Conservation (phyloP, 1,140 invertebrate species). For the Aphis gossypii region DNA sequence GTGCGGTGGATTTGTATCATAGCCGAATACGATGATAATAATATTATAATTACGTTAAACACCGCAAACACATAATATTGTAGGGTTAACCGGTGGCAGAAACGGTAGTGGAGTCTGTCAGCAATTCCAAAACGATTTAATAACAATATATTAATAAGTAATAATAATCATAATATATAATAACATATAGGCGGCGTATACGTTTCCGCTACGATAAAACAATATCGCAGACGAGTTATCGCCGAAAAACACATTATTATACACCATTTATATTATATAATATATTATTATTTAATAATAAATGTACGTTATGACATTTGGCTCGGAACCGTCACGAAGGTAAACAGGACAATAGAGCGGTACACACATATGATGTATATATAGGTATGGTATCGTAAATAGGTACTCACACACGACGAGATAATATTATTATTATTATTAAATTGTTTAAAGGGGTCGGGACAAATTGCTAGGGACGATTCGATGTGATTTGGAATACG, state of each 20-base stretch:
- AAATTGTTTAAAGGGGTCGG: background rate
- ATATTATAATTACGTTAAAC: background rate
- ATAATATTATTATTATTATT: background rate
- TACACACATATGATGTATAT: background rate
- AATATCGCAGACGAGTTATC: background rate
- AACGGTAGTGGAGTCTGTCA: background rate
- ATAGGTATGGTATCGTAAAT: background rate
- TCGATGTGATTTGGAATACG: background rate
- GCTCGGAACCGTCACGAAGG: background rate
- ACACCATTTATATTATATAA: background rate
- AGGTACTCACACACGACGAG: background rate
- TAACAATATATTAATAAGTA: constrained; percentile 14
- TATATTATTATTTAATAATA: constrained; percentile 11
- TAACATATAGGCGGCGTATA: background rate
- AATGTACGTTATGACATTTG: background rate
- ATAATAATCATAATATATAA: background rate
- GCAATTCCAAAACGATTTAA: background rate
- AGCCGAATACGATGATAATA: background rate
- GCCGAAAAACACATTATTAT: background rate
- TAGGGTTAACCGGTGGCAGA: background rate
- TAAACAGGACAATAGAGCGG: background rate
- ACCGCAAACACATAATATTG: constrained; percentile 15
- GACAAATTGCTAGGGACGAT: background rate
- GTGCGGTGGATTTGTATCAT: background rate
- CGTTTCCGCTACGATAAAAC: background rate